Evolutionary conservation across 2,113 vertebrate species (phyloP).

Genomic region (Paramormyrops kingsleyae): DNA sequence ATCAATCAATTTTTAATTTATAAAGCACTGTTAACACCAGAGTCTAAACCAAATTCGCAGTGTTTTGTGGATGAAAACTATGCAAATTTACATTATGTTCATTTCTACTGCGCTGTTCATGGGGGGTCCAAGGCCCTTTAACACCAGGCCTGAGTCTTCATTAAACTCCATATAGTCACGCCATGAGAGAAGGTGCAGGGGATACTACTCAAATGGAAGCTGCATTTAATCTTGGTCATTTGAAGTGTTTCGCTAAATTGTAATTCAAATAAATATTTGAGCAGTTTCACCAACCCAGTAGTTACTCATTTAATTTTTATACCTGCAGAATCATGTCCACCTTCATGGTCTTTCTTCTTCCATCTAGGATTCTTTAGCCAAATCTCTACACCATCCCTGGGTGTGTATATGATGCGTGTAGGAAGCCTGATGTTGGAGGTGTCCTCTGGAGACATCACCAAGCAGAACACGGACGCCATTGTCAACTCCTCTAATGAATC

Average conservation of each 20-base stretch:
- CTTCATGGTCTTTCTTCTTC: not conserved
- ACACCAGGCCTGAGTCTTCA: not conserved
- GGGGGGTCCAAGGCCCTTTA: too few species aligned
- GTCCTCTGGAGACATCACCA: conserved; percentile 74
- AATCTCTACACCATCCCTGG: conserved; percentile 39
- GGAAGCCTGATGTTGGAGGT: conserved; percentile 64
- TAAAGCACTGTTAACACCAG: too few species aligned
- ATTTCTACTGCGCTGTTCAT: too few species aligned
- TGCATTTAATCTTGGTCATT: not conserved
- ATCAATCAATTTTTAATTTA: too few species aligned
- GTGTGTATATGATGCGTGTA: conserved; percentile 64
- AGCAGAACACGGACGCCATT: conserved; percentile 74
- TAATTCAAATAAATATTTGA: not conserved
- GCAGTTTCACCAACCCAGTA: not conserved
- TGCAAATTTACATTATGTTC: too few species aligned
- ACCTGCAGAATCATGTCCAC: not conserved
- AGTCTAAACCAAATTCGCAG: too few species aligned
- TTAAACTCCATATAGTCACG: not conserved
- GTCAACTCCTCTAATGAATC: conserved; percentile 66
- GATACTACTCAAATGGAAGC: not conserved
- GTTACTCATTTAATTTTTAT: not conserved
- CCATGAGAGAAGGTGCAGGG: not conserved
- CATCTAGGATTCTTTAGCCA: conserved; percentile 29
- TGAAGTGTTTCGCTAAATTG: not conserved
- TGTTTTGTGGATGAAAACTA: too few species aligned